These are phyloP conservation scores for Rambutsinella grinnellia DNA, from an alignment of 2,888 invertebrate species.

Conservation along the genomic window DNA sequence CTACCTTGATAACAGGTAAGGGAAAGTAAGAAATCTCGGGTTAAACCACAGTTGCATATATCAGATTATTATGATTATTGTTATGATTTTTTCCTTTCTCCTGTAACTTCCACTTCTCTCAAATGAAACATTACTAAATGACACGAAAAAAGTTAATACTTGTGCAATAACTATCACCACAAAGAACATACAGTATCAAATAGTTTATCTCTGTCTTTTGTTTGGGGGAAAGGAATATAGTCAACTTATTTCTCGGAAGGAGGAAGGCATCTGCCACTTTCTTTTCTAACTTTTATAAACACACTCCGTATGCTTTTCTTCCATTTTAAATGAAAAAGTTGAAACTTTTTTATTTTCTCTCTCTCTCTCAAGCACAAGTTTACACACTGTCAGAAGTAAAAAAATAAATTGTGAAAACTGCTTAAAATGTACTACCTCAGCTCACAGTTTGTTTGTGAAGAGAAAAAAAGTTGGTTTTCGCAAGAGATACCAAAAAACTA, in stretches of 20 bases:
- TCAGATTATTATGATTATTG: background rate
- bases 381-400: constrained; percentile 43
- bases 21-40: no score
- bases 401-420: constrained; percentile 35
- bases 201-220: background rate
- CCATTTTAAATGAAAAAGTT: constrained; percentile 35
- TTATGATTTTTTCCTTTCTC: background rate
- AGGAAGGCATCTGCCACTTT: constrained; percentile 1
- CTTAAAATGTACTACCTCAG: constrained; percentile 46
- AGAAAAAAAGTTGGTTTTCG: constrained; percentile 18
- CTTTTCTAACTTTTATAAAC: background rate
- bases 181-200: background rate
- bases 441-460: constrained; percentile 13
- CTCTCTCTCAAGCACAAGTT: constrained; percentile 38
- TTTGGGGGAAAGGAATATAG: background rate
- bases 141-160: background rate
- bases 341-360: constrained; percentile 34
- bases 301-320: constrained; percentile 9
- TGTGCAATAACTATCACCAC: background rate
- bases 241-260: background rate
- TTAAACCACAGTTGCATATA: no score
- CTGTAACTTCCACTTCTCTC: background rate
- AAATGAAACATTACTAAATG: background rate
- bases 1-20: no score
- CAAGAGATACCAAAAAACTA: background rate